Conservation (phyloP, 1,140 invertebrate genomes). For the Camponotus pennsylvanicus region DNA sequence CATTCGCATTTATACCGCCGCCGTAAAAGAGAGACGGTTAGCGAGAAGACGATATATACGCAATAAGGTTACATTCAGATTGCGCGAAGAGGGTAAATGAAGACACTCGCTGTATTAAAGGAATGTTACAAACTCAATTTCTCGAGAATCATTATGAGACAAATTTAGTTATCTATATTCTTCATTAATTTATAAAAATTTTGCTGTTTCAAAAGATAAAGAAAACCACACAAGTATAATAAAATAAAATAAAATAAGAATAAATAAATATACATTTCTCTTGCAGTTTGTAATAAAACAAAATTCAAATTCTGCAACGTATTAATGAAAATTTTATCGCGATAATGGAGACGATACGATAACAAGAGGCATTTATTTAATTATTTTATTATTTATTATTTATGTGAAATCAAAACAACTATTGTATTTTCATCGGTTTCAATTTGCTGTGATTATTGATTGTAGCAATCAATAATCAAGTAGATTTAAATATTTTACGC, state of each 20-base stretch:
- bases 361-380: background rate
- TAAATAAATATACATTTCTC: background rate
- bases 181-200: background rate
- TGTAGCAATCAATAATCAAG: background rate
- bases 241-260: background rate
- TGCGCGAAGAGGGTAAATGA: background rate
- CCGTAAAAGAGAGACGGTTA: background rate
- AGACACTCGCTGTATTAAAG: background rate
- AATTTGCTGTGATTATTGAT: background rate
- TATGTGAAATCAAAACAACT: background rate
- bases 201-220: background rate
- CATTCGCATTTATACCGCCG: constrained; percentile 51
- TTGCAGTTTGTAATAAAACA: background rate
- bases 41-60: constrained; percentile 6
- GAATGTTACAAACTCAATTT: constrained; percentile 27
- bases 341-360: background rate
- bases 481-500: background rate
- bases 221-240: background rate
- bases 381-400: background rate
- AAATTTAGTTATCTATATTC: background rate
- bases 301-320: background rate
- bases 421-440: background rate
- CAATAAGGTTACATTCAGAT: constrained; percentile 39
- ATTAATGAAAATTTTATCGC: background rate
- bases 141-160: background rate